Conservation (phyloP, 1,140 invertebrate genomes). For the Mercenaria mercenaria region DNA sequence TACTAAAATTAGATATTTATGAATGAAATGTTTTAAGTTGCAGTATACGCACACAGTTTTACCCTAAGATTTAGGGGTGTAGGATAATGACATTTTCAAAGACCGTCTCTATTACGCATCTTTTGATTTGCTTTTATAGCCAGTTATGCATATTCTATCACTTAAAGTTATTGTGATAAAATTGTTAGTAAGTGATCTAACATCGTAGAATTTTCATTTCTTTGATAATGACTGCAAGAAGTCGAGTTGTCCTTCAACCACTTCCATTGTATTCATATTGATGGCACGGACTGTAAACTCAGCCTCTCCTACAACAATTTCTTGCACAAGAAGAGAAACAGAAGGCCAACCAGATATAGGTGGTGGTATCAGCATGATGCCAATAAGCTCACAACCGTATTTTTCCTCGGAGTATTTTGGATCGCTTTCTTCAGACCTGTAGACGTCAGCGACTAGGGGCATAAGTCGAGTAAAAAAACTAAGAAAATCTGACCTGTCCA, state of each 20-base stretch:
- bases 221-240: neutral
- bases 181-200: too few species aligned
- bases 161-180: too few species aligned
- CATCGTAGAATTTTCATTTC: too few species aligned
- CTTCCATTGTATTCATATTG: neutral
- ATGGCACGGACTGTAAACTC: neutral
- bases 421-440: slow-evolving; percentile 15
- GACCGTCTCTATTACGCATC: too few species aligned
- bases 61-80: too few species aligned
- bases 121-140: too few species aligned
- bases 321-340: neutral
- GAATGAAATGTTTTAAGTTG: too few species aligned
- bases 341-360: slow-evolving; percentile 45
- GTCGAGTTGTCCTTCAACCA: neutral
- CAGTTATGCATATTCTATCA: too few species aligned
- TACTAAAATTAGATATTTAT: too few species aligned
- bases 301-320: neutral
- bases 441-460: slow-evolving; percentile 25
- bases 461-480: neutral
- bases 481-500: neutral
- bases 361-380: slow-evolving; percentile 28
- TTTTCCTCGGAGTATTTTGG: slow-evolving; percentile 46
- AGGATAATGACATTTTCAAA: too few species aligned
- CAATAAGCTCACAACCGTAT: slow-evolving; percentile 24
- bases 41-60: too few species aligned